Base-by-base conservation (phyloP, 2,113 vertebrate genomes). In the Paraplagusia blochii region DNA sequence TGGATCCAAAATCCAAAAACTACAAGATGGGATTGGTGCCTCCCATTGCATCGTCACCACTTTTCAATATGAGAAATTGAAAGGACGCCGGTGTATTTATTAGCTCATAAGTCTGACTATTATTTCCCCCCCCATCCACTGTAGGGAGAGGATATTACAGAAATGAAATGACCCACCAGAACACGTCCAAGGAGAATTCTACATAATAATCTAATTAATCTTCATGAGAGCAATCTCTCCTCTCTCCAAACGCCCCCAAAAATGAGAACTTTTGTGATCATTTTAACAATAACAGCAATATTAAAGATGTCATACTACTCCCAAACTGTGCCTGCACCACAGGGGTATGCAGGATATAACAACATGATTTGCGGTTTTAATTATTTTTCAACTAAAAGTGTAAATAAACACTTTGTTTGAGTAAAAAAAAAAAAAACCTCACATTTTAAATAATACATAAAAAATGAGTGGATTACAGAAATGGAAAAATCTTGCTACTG, bases 121-220 rank as follows among this genome's bases (percentile, higher is more conserved):
- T 65, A 74, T 74, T 59, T 72, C 42, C 46, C 39, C 50, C 39
- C 39, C 50, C 39, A 48, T 63, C 58, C 56, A 74, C 77, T 66
- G 72, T 22, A n/a, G 16, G 9, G 50, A 68, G 60, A 74, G 45
- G 47, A 61, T 69, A 77, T 79, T 42, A 72, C 15, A 62, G 38
- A 54, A 72, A 61, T 66, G 66, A 71, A 63, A 62, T 47, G 7
- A 48, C 58, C 59, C 54, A 59, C 54, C 36, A 17, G 47, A 74
- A 77, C 48, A 38, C 50, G 35, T 65, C 29, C 49, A 45, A 44
- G 10, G 69, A 50, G 52, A 59, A 69, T 76, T 66, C 36, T 64
- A 56, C 53, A 69, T 55, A 80, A 74, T 69, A 73, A 61, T 80
- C 47, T 22, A 59, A 74, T 76, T 55, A 61, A 74, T 69, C 47